A percentile compares a stretch with the other conserved stretches of the same genome.
These are phyloP conservation scores for Brachyistius frenatus DNA, from an alignment of 2,113 vertebrate genomes.

Conservation along the genomic window DNA sequence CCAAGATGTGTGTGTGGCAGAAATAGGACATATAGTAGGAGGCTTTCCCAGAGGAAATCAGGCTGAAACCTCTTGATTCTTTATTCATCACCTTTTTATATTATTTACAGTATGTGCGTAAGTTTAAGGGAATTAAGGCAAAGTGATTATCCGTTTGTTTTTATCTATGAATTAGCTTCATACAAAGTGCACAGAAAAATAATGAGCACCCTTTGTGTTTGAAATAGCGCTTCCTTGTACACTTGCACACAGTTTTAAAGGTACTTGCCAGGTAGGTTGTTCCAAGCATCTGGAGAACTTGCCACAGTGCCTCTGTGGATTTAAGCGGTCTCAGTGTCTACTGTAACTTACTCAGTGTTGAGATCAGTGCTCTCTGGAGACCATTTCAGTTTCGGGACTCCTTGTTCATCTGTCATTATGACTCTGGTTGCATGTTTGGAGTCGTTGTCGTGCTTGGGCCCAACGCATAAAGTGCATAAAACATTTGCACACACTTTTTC, in stretches of 20 bases:
- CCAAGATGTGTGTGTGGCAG: slow-evolving; percentile 8
- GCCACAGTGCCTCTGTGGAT: not conserved
- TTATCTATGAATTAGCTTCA: not conserved
- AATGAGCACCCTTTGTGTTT: not conserved
- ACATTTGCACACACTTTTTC: not conserved
- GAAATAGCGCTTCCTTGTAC: not conserved
- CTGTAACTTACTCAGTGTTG: not conserved
- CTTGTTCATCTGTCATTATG: not conserved
- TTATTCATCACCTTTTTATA: slow-evolving; percentile 70
- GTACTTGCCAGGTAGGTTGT: not conserved
- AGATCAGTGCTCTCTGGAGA: not conserved
- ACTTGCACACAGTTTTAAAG: not conserved
- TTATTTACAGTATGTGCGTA: slow-evolving; percentile 46
- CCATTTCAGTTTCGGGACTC: not conserved
- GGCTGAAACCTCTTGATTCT: slow-evolving; percentile 54
- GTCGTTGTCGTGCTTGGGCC: too few species aligned
- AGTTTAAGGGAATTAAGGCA: not conserved
- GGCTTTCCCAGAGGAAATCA: slow-evolving; percentile 45
- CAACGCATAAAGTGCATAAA: not conserved
- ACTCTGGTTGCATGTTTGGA: too few species aligned
- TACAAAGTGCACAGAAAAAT: not conserved
- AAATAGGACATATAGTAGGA: slow-evolving; percentile 48
- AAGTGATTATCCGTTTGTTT: slow-evolving; percentile 3
- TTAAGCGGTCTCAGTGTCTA: not conserved
- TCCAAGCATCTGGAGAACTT: not conserved